Evolutionary conservation across 2,888 invertebrate species (phyloP).

Genomic region (Thecocarcelia acutangulata): DNA sequence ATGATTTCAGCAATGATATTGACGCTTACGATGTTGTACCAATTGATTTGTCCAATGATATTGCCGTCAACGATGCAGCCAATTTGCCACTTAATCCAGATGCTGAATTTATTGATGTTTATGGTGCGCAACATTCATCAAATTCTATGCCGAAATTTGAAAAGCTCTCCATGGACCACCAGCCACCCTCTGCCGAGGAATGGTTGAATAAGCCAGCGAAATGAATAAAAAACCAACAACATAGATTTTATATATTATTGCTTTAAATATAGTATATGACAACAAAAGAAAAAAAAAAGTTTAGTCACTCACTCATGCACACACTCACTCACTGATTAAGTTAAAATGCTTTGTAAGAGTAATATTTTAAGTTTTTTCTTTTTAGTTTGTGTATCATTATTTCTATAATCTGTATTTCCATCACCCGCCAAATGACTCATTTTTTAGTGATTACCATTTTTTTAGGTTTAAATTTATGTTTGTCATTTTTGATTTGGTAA

Average conservation of each 20-base stretch:
- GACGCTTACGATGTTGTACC: constrained; percentile 77
- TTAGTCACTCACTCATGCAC: too few relatives aligned
- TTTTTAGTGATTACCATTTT: background rate
- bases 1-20: constrained; percentile 78
- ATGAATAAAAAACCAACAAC: background rate
- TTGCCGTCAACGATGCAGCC: constrained; percentile 79
- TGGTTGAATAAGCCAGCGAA: constrained; percentile 35
- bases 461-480: constrained; percentile 1
- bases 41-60: constrained; percentile 81
- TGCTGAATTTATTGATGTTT: constrained; percentile 78
- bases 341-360: too few relatives aligned
- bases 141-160: constrained; percentile 75
- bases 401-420: too few relatives aligned
- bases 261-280: background rate
- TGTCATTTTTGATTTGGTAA: background rate
- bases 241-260: background rate
- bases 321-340: too few relatives aligned
- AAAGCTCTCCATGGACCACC: constrained; percentile 72
- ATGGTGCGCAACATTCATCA: constrained; percentile 50
- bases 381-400: too few relatives aligned
- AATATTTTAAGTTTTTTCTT: too few relatives aligned
- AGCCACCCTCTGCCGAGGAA: constrained; percentile 33
- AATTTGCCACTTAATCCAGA: constrained; percentile 79
- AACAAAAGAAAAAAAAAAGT: too few relatives aligned
- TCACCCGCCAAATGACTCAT: too few relatives aligned